Percentiles rank a stretch among this genome's conserved stretches.
phyloP scores from a whole-genome alignment of 2,888 invertebrate genomes.

The Beris chalybata region DNA sequence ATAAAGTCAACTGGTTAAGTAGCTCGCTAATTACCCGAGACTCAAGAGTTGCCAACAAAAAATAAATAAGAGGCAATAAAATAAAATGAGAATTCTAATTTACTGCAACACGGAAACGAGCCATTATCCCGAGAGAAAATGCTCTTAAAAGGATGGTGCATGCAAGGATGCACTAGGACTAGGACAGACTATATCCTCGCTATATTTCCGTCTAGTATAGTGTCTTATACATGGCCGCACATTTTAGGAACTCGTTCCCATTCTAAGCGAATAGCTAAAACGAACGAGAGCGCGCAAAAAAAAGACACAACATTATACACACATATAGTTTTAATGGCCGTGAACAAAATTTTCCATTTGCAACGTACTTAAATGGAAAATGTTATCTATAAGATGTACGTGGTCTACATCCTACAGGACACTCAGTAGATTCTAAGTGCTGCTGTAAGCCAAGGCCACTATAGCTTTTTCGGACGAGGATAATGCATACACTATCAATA shows the following conservation, averaged over 20 bases:
- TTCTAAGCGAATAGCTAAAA: conserved; percentile 4
- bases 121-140: conserved; percentile 26
- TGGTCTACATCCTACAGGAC: too few species aligned
- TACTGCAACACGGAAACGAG: conserved; percentile 25
- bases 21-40: too few species aligned
- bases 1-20: too few species aligned
- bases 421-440: too few species aligned
- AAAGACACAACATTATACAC: conserved; percentile 3
- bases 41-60: too few species aligned
- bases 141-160: conserved; percentile 23
- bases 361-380: conserved; percentile 27
- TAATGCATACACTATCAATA: too few species aligned
- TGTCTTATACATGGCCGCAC: conserved; percentile 1
- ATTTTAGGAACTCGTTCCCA: conserved; percentile 25
- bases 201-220: conserved; percentile 1
- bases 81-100: conserved; percentile 26
- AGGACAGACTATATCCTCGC: neutral
- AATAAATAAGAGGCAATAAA: neutral
- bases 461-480: too few species aligned
- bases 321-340: conserved; percentile 26
- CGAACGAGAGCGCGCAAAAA: conserved; percentile 7
- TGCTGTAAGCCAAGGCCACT: too few species aligned
- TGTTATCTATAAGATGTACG: conserved; percentile 6
- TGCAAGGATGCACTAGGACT: conserved; percentile 27
- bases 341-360: conserved; percentile 32